Base-by-base conservation (phyloP, 1,140 invertebrate genomes). In the Dryas iulia region DNA sequence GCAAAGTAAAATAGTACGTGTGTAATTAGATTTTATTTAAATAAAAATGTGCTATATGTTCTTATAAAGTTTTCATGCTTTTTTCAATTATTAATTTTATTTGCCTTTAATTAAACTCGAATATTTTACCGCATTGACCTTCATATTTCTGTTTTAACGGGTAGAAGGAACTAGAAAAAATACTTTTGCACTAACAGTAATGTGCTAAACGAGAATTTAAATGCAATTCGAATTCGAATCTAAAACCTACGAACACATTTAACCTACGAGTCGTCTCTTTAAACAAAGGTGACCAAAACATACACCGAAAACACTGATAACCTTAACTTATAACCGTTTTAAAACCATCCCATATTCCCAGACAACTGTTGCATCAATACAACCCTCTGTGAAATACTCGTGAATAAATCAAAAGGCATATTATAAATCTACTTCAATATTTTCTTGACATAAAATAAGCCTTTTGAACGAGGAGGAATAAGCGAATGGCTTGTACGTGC, bases 401-500 rank as follows among this genome's bases (percentile, higher is more conserved):
- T 65, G 52, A 60, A 70, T 57, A 62, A 73, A 73, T 76, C 68
- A 73, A 73, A 73, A 69, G 60, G 64, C 56, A 67, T 70, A 68
- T 76, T 71, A 76, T 73, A 73, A 73, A 73, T 75, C 70, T 66
- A 61, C 67, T 72, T 71, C 66, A 74, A 77, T 74, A 72, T 74
- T 70, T 74, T 70, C 66, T 62, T 69, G 66, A 69, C 66, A 60
- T 71, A 72, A 75, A 72, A 74, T 72, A 72, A 75, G 67, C 68
- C 66, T 76, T 73, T 68, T 72, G 71, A 75, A 72, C 71, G 67
- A 64, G 59, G 65, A 66, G 70, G 63, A 72, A 73, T 71, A 69
- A 69, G 71, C 70, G 72, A 76, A 80, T 78, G 71, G 73, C 57
- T 72, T 64, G 72, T 78, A 80, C 78, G 76, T 76, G 78, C 60